Evolutionary conservation across 2,797 vertebrate genomes (phyloP).

Genomic region (Catharus ustulatus): DNA sequence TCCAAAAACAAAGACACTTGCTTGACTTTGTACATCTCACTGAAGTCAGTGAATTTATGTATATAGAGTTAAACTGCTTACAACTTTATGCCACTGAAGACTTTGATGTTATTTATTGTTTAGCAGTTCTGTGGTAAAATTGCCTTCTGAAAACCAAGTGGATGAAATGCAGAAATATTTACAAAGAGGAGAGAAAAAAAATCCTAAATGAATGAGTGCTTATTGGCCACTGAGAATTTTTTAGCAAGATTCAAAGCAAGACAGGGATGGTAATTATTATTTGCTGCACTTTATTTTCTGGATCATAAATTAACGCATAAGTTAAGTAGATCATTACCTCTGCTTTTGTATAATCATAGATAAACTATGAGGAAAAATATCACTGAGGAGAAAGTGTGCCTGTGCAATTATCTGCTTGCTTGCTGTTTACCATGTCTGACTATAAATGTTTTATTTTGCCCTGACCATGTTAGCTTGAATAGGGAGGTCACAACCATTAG

Average conservation of each 20-base stretch:
- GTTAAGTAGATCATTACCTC: constrained; percentile 23
- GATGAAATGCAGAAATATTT: not conserved
- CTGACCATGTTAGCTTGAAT: not conserved
- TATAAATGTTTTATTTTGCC: constrained; percentile 51
- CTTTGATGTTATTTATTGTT: not conserved
- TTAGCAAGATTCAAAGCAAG: not conserved
- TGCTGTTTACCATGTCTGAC: constrained; percentile 13
- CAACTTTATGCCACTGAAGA: not conserved
- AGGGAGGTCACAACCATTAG: constrained; percentile 56
- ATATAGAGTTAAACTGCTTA: constrained; percentile 20
- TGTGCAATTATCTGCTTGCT: constrained; percentile 38
- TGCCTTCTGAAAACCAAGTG: constrained; percentile 3
- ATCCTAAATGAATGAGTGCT: not conserved
- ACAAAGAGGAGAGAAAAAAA: not conserved
- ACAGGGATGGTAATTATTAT: not conserved
- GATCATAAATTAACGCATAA: not conserved
- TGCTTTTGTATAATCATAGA: not conserved
- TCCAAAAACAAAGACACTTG: not conserved
- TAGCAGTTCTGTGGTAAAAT: constrained; percentile 19
- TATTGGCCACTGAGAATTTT: not conserved
- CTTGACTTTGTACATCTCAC: not conserved
- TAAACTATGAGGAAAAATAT: not conserved
- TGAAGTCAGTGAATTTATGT: constrained; percentile 22
- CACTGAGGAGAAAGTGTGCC: not conserved
- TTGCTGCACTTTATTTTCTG: not conserved